These are phyloP conservation scores for Eospalax fontanierii DNA, from an alignment of 2,797 vertebrate genomes.

Conservation along the genomic window DNA sequence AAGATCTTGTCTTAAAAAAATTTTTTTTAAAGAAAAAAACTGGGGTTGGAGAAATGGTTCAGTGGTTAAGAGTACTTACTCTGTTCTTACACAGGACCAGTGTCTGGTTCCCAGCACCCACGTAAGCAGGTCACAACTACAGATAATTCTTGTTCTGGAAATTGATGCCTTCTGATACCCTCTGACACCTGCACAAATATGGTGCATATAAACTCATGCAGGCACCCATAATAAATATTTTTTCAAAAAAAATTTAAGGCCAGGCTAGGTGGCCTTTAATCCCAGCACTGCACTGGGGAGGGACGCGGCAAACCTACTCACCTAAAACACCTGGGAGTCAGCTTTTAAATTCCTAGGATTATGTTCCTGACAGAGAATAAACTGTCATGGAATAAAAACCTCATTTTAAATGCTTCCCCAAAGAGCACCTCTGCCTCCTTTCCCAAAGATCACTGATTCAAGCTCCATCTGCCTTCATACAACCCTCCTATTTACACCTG, in stretches of 20 bases:
- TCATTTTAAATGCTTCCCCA: conserved; percentile 54
- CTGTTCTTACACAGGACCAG: no score
- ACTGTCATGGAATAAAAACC: conserved; percentile 25
- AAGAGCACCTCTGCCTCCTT: neutral
- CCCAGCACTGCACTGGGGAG: no score
- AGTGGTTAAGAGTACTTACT: neutral
- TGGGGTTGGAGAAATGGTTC: neutral
- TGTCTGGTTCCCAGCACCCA: no score
- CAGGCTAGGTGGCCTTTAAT: no score
- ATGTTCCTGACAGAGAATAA: conserved; percentile 37
- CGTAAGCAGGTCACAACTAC: no score
- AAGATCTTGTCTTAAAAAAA: neutral
- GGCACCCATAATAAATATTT: no score
- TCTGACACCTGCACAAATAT: no score
- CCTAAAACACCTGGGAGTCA: conserved; percentile 6
- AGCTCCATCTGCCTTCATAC: conserved; percentile 43
- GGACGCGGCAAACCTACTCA: neutral
- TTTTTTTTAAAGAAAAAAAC: no score
- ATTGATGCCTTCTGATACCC: no score
- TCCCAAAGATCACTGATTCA: conserved; percentile 58
- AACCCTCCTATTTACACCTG: conserved; percentile 54
- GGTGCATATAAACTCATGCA: no score
- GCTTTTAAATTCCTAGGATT: conserved; percentile 45
- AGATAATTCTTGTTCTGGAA: no score
- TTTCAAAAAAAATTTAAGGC: no score